Evolutionary conservation across 1,140 invertebrate species (phyloP).

Genomic region (Acromyrmex charruanus): DNA sequence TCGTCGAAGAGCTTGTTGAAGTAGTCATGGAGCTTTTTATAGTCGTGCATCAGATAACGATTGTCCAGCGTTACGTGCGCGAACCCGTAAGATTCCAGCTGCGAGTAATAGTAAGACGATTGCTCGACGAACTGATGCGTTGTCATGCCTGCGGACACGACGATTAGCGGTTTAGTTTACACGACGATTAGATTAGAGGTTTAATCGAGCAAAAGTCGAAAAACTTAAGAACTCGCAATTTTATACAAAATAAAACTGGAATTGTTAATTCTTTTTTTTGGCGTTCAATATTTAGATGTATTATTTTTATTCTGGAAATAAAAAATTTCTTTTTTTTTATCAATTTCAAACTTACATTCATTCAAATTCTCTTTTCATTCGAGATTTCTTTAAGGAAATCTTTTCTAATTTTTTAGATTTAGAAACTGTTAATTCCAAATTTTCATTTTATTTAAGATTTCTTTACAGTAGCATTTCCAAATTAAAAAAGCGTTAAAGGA

Average conservation of each 20-base stretch:
- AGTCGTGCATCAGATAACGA: slow-evolving; percentile 78
- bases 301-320: background rate
- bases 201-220: slow-evolving; percentile 22
- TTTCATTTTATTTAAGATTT: too few relatives aligned
- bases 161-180: too few relatives aligned
- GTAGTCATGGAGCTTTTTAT: slow-evolving; percentile 80
- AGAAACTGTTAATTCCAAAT: too few relatives aligned
- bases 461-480: too few relatives aligned
- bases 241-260: background rate
- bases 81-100: slow-evolving; percentile 84
- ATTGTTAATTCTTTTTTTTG: background rate
- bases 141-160: slow-evolving; percentile 79
- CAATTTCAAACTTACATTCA: too few relatives aligned
- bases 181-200: background rate
- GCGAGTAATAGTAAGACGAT: slow-evolving; percentile 80
- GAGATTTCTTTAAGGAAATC: too few relatives aligned
- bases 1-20: slow-evolving; percentile 87
- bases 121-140: slow-evolving; percentile 84
- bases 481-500: too few relatives aligned
- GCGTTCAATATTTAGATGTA: slow-evolving; percentile 2
- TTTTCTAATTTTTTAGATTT: too few relatives aligned
- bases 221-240: background rate
- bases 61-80: slow-evolving; percentile 81
- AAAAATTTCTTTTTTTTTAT: too few relatives aligned
- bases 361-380: too few relatives aligned